Conservation (phyloP, 1,140 invertebrate genomes). For the Nasonia giraulti region DNA sequence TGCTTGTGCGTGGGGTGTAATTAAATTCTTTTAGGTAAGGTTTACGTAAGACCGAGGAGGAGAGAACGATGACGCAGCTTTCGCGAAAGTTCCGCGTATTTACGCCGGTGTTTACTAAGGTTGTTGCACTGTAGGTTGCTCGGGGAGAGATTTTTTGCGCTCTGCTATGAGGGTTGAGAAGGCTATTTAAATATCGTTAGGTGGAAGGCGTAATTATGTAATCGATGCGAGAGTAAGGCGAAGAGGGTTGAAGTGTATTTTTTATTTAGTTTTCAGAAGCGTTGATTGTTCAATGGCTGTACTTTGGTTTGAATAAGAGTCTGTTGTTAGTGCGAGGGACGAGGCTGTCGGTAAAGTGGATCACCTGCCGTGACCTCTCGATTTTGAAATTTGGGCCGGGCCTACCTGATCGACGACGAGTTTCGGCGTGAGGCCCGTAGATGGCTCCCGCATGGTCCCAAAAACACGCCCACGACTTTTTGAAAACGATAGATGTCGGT, state of each 20-base stretch:
- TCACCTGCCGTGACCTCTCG: background rate
- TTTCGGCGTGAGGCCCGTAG: conserved; percentile 44
- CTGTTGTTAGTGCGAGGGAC: too few species aligned
- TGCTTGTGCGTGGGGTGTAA: background rate
- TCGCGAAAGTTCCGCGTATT: background rate
- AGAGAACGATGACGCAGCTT: background rate
- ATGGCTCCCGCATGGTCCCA: conserved; percentile 43
- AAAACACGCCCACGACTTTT: background rate
- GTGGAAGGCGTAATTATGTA: background rate
- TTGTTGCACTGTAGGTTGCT: background rate
- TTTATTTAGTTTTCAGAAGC: background rate
- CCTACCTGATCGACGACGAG: background rate
- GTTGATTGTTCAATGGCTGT: background rate
- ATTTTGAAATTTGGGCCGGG: conserved; percentile 29
- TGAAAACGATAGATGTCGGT: conserved; percentile 51
- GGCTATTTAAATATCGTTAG: background rate
- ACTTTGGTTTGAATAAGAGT: background rate
- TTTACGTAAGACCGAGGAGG: background rate
- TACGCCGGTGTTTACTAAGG: too few species aligned
- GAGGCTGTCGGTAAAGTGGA: conserved; percentile 29
- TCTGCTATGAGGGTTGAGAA: background rate
- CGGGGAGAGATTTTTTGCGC: background rate
- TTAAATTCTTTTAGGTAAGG: conserved; percentile 18
- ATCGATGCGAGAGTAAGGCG: too few species aligned
- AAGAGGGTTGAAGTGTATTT: background rate